Evolutionary conservation across 30 jellyfish, hydroid and myxozoan genomes (phyloP), one percentile per base, ranked within the genome.

Genomic region (Chrysaora quinquecirrha): DNA sequence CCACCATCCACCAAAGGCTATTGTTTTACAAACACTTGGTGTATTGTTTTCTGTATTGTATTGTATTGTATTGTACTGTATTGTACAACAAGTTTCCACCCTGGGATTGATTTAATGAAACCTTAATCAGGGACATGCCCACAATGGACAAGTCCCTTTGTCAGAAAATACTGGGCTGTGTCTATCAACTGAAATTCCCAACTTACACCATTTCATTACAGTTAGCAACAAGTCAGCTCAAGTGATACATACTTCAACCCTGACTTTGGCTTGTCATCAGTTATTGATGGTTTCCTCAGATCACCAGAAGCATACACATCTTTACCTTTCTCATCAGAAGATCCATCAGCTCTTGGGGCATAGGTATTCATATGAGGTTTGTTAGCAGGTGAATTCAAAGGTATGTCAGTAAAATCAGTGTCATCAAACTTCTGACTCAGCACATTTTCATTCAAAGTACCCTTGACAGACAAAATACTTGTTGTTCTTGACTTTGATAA

Each of bases 261-360:
- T 69, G 96, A 54, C 34, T 90, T 84, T 76, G 98, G 88, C 64
- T 71, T 86, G 6, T 78, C 71, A 58, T 90, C 98, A 43, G 94
- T 90, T 0, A 84, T 84, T 0, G 88, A 60, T 9, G 98, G 98
- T 28, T 95, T 84, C 33, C 58, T 80, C 16, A 86, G 82, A 29
- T 67, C 89, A 3, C 75, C 87, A 22, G 78, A 29, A 16, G 81
- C 64, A n/a, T 65, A n/a, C n/a, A n/a, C n/a, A n/a, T n/a, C 79
- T 14, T 23, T 27, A 22, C 23, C 62, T 28, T 23, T 29, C 18
- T 70, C 79, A 52, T 50, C 32, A 30, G 71, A 23, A 49, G 66
- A 23, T 9, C 33, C 35, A 52, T 52, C 79, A 22, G 88, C 52
- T 49, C 93, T 70, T 34, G 96, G 94, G 21, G 90, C 91, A 80